phyloP scores from a whole-genome alignment of 2,113 vertebrate genomes.

The Gallinago undulata region DNA sequence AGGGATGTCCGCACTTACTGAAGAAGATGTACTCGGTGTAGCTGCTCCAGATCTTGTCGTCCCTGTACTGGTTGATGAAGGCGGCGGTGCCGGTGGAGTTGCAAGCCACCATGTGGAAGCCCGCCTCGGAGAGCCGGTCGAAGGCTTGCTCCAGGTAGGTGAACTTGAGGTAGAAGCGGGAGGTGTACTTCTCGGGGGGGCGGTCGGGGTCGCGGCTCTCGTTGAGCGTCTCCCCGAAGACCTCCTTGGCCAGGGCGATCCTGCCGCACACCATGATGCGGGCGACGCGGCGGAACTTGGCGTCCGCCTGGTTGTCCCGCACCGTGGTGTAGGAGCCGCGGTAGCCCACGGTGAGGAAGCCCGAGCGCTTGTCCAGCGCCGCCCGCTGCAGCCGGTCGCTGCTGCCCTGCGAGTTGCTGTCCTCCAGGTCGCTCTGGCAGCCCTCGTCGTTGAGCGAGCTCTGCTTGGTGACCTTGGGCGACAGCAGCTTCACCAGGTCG shows the following conservation, averaged over 20 bases:
- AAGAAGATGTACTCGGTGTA: conserved; percentile 92
- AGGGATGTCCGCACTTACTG: conserved; percentile 74
- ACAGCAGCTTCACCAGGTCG: conserved; percentile 82
- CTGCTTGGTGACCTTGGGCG: conserved; percentile 84
- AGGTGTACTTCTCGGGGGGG: conserved; percentile 87
- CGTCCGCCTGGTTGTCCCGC: conserved; percentile 85
- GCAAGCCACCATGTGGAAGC: conserved; percentile 96
- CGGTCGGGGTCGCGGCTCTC: conserved; percentile 89
- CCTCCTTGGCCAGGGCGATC: conserved; percentile 87
- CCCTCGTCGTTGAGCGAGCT: conserved; percentile 87
- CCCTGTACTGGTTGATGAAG: conserved; percentile 85
- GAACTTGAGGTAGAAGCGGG: conserved; percentile 92
- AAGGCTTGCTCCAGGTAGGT: conserved; percentile 90
- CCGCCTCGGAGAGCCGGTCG: conserved; percentile 84
- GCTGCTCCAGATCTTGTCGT: conserved; percentile 91
- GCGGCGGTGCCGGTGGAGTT: conserved; percentile 90
- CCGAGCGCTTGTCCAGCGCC: conserved; percentile 79
- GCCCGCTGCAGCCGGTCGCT: conserved; percentile 74
- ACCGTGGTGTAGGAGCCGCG: conserved; percentile 84
- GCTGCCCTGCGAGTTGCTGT: conserved; percentile 82
- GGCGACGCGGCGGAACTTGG: conserved; percentile 87
- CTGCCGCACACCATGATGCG: conserved; percentile 89
- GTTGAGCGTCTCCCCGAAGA: conserved; percentile 87
- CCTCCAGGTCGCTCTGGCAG: conserved; percentile 88
- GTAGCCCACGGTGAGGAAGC: conserved; percentile 88